Evolutionary conservation across 2,888 invertebrate species (phyloP).

Genomic region (Pheosia gnoma): DNA sequence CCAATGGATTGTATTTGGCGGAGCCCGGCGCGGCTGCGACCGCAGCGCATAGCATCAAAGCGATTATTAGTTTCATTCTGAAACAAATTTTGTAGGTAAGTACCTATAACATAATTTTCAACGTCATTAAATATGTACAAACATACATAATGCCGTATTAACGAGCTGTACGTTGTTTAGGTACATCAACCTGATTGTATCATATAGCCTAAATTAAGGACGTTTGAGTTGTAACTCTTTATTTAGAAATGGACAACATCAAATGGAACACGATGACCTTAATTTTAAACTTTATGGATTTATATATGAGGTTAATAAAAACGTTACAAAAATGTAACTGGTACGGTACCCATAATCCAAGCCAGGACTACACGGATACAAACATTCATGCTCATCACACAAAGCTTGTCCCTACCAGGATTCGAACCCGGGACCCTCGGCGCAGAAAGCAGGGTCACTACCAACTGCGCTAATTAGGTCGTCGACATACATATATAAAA

Average conservation of each 20-base stretch:
- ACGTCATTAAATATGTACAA: background rate
- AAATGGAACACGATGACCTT: background rate
- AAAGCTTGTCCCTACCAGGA: too few relatives aligned
- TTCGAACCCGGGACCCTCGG: too few relatives aligned
- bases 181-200: background rate
- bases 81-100: slow-evolving; percentile 24
- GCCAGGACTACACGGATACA: too few relatives aligned
- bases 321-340: too few relatives aligned
- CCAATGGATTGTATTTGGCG: slow-evolving; percentile 24
- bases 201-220: background rate
- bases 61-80: slow-evolving; percentile 67
- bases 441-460: too few relatives aligned
- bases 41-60: slow-evolving; percentile 56
- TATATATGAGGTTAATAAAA: too few relatives aligned
- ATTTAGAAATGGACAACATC: background rate
- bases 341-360: too few relatives aligned
- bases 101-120: background rate
- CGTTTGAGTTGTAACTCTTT: background rate
- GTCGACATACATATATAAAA: too few relatives aligned
- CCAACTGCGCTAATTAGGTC: too few relatives aligned
- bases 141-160: slow-evolving; percentile 3
- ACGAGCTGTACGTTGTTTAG: background rate
- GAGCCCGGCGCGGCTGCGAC: slow-evolving; percentile 57
- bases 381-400: too few relatives aligned
- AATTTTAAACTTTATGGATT: background rate